Conservation (phyloP, 2,113 vertebrate species). For the Podilymbus podiceps region DNA sequence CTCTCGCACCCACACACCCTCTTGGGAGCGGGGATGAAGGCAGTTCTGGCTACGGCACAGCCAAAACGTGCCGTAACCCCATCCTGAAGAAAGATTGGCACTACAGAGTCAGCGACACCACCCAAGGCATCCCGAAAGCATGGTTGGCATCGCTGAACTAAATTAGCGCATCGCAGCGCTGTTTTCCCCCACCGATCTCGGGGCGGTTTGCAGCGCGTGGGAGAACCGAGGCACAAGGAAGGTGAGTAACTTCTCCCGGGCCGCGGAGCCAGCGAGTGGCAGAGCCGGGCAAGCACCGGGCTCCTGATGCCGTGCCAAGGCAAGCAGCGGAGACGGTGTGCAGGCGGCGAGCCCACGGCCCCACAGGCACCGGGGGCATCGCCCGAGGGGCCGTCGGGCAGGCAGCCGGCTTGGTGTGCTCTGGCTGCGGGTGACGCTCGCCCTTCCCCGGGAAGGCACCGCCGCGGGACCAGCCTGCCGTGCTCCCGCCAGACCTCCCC, state of each 20-base stretch:
- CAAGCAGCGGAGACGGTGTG: background rate
- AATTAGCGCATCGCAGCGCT: background rate
- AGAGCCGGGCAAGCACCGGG: background rate
- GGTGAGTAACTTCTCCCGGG: constrained; percentile 39
- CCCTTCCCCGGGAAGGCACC: background rate
- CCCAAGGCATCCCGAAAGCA: background rate
- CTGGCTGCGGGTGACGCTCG: fast-evolving
- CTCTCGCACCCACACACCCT: background rate
- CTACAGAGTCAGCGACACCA: background rate
- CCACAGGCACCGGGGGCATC: fast-evolving
- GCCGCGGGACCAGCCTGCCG: background rate
- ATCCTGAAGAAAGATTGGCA: background rate
- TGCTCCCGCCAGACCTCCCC: background rate
- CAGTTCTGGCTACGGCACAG: background rate
- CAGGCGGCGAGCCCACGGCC: background rate
- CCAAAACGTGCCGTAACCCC: background rate
- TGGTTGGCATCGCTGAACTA: background rate
- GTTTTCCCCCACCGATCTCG: background rate
- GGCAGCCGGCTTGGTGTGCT: fast-evolving
- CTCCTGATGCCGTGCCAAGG: background rate
- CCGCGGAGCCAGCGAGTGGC: background rate
- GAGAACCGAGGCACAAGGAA: background rate
- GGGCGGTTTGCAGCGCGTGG: background rate
- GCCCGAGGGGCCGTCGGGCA: fast-evolving
- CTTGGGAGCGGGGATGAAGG: background rate